Evolutionary conservation across 2,888 invertebrate species (phyloP), one percentile per base, ranked within the genome.

Genomic region (Patella pellucida): DNA sequence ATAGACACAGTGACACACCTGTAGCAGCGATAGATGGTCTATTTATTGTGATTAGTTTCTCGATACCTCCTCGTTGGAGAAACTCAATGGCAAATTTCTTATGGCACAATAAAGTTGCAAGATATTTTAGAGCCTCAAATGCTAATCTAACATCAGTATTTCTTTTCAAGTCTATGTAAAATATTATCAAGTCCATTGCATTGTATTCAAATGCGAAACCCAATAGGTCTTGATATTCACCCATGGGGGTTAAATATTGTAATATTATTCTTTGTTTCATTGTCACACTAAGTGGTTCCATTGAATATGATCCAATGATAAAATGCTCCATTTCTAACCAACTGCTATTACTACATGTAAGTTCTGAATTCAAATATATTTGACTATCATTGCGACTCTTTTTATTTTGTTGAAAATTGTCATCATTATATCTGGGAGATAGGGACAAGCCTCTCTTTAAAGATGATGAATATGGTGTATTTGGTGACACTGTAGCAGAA

Each of bases 1-100:
- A 99, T 54, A 99, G 93, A 85, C 98, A 97, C 79, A 98, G 96
- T 0, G 98, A 96, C 1, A 98, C 98, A 16, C 97, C 99, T 0
- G 98, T 98, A 1, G 98, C 97, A 0, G 98, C 97, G 72, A 98
- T 95, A 52, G 97, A 97, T 0, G 97, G 98, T 52, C 97, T 93
- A 0, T 97, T 96, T 1, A 99, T 96, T 89, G 96, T 95, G 16
- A 99, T 92, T 72, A 99, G 93, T 79, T 94, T 94, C 93, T 96
- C 92, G 69, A 99, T 91, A 0, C 98, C 99, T 51, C 95, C 95
- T 89, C 94, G 94, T 76, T 95, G 94, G 72, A 99, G 95, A 91
- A 99, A 99, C 90, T 99, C 98, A 52, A 98, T 94, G 0, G 97
- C 96, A 92, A 99, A 98, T 91, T 98, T 98, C 92, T 99, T 99